Conservation (phyloP, 2,888 invertebrate genomes). For the Iphiclides podalirius region DNA sequence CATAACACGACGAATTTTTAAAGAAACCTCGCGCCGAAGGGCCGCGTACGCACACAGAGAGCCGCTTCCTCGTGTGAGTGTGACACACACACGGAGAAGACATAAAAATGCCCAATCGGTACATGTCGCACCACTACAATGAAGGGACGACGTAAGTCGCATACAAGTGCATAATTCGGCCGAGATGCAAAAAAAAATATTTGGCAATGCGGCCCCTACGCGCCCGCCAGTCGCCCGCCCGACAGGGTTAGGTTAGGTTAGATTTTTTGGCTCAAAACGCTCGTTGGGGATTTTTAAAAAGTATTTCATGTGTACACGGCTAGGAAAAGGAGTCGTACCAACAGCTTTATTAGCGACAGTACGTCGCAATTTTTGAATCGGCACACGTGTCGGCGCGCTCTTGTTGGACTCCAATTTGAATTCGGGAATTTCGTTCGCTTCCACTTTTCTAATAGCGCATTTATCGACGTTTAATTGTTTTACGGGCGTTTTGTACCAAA, state of each 20-base stretch:
- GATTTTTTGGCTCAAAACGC: conserved; percentile 80
- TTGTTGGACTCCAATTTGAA: conserved; percentile 56
- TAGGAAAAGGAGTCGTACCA: conserved; percentile 64
- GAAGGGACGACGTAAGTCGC: conserved; percentile 79
- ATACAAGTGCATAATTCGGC: conserved; percentile 81
- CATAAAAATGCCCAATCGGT: conserved; percentile 75
- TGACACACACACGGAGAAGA: conserved; percentile 57
- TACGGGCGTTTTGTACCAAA: conserved; percentile 57
- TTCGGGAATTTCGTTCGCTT: conserved; percentile 39
- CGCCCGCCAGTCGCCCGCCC: conserved; percentile 79
- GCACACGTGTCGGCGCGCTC: conserved; percentile 43
- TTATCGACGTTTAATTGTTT: conserved; percentile 38
- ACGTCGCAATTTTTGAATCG: conserved; percentile 65
- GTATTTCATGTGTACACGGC: conserved; percentile 60
- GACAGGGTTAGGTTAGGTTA: conserved; percentile 80
- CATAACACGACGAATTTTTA: conserved; percentile 73
- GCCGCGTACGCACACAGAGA: conserved; percentile 62
- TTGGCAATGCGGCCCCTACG: conserved; percentile 80
- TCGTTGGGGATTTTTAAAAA: conserved; percentile 73
- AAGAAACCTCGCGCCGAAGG: conserved; percentile 67
- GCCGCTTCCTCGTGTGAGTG: conserved; percentile 65
- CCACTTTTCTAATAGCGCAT: conserved; percentile 34
- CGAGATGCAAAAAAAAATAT: conserved; percentile 80
- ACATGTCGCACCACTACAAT: conserved; percentile 79
- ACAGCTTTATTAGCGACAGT: conserved; percentile 57